Base-by-base conservation (phyloP, 2,888 invertebrate genomes). In the Epinotia ramella region DNA sequence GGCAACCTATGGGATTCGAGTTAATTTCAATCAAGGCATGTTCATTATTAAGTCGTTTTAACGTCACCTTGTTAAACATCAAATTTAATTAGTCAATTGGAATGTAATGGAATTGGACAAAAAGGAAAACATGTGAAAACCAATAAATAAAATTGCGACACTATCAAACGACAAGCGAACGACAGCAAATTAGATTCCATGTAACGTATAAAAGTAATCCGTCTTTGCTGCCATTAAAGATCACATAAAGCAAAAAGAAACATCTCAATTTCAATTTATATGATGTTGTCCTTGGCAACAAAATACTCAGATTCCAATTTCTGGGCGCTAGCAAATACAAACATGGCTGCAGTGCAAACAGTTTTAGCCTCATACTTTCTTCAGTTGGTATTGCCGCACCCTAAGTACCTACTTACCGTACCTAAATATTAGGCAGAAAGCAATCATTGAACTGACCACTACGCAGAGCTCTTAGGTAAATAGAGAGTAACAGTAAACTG, bases 251-350 rank as follows among this genome's bases (percentile, higher is more conserved):
- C 60, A 57, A 63, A 7, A 72, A 64, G 65, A 46, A 46, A 57
- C 67, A 40, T 72, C 46, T 44, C 63, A 49, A 57, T 66, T 62
- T 76, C 67, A 72, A 67, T 76, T 57, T 72, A 76, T 66, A 64
- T 68, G 40, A 68, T 75, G 65, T 75, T 70, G 46, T 67, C 63
- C 76, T 62, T 67, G 62, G 71, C 71, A 67, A 76, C 72, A 63
- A 71, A 76, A 62, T 67, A 72, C 71, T 62, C 62, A 49, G 67
- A 72, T 67, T 76, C 71, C 71, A 72, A 76, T 76, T 76, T 72
- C 63, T 44, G 53, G 57, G 70, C 53, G 70, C 20, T 49, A 69
- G 60, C 66, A 67, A 76, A 76, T 46, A 72, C 66, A 72, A 76
- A 76, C 66, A 71, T 67, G 60, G 66, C 44, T 72, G 56, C 49